Percentiles rank a stretch among this genome's conserved stretches.
These are phyloP conservation scores for Fabriciana adippe DNA, from an alignment of 2,888 invertebrate species.

Conservation along the genomic window DNA sequence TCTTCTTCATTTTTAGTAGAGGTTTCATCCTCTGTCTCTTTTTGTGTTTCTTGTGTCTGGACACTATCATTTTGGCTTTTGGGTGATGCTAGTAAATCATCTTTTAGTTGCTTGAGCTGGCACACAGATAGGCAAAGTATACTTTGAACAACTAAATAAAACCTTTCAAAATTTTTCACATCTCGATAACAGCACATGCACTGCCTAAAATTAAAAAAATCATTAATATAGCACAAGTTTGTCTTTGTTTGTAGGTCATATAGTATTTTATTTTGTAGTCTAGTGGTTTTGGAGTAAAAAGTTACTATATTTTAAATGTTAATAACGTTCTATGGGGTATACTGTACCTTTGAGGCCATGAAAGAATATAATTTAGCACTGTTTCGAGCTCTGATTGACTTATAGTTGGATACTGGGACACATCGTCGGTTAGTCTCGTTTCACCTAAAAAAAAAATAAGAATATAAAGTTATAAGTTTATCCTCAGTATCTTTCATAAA, in stretches of 20 bases:
- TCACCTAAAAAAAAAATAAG: slow-evolving; percentile 87
- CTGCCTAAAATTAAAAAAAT: slow-evolving; percentile 84
- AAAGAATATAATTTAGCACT: slow-evolving; percentile 91
- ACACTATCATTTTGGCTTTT: slow-evolving; percentile 53
- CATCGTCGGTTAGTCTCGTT: slow-evolving; percentile 89
- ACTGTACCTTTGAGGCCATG: slow-evolving; percentile 92
- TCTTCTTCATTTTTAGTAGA: slow-evolving; percentile 51
- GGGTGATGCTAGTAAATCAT: slow-evolving; percentile 76
- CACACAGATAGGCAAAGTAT: slow-evolving; percentile 92
- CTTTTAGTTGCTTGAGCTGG: slow-evolving; percentile 88
- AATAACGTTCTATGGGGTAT: neutral
- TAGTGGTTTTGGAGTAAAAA: neutral
- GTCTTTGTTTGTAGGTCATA: neutral
- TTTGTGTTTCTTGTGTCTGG: slow-evolving; percentile 56
- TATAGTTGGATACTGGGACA: slow-evolving; percentile 88
- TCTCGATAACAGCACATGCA: slow-evolving; percentile 98
- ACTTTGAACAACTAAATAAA: slow-evolving; percentile 94
- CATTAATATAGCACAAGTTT: neutral
- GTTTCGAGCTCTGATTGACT: slow-evolving; percentile 91
- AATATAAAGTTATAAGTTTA: slow-evolving; percentile 20
- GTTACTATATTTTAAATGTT: neutral
- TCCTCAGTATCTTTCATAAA: neutral
- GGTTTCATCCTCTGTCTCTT: slow-evolving; percentile 51
- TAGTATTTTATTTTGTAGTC: neutral
- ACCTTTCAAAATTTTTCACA: slow-evolving; percentile 94